Evolutionary conservation across 2,797 vertebrate species (phyloP), one percentile per base, ranked within the genome.

Genomic region (Amniataba percoides): DNA sequence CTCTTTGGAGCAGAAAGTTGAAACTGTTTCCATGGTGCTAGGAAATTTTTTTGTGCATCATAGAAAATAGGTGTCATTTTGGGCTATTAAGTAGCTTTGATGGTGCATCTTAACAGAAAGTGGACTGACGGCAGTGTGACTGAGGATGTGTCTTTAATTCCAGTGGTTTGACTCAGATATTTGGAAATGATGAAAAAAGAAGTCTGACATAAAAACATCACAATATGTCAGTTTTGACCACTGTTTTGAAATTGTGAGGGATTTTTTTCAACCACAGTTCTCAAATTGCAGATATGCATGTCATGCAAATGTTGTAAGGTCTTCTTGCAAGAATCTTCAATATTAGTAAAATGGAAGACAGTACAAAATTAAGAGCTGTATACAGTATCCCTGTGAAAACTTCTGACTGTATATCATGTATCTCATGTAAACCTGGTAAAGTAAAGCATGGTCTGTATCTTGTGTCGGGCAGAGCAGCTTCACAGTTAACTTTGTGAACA

Each of bases 401-500:
- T 2, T 60, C 56, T 67, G 53, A 59, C 74, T 19, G 52, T 42
- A n/a, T 36, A 42, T 46, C 27, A 62, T 42, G 31, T 27, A 55
- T 77, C 60, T 69, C 31, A 5, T 52, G 59, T 51, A 63, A 83
- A 71, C 55, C n/a, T 48, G 60, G 53, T 14, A 13, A 65, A 74
- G 69, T 18, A 34, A 80, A 27, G 46, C 55, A 57, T 25, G 14
- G 25, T 70, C 58, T 59, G 59, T 53, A 36, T 71, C 66, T 78
- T 42, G 19, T 62, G 75, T 79, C 7, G 19, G 69, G 83, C 71
- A 52, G 81, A 81, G 88, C 74, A 89, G 71, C 89, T 84, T 89
- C 91, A 93, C 91, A 92, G 92, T 94, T 94, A 93, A 94, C 81
- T 86, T 76, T 67, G 74, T 55, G 82, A 86, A 88, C 86, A 87